These are phyloP conservation scores for Notarius quadriscutis DNA, from an alignment of 2,113 vertebrate species.

Conservation along the genomic window DNA sequence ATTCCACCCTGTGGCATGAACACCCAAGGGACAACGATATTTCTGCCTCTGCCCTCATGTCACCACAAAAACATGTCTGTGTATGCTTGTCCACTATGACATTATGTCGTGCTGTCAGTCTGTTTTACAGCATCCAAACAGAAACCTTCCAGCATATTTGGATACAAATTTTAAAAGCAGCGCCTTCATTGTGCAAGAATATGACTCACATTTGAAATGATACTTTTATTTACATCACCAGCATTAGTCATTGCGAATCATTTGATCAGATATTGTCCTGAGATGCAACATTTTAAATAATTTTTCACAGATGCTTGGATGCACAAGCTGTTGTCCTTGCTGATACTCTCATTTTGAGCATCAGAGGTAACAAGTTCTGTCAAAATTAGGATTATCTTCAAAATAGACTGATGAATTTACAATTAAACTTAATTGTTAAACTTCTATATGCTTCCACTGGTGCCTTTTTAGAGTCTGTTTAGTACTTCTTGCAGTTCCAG, in stretches of 20 bases:
- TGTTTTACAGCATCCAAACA: conserved; percentile 1
- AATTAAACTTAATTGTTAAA: background rate
- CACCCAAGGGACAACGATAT: conserved; percentile 43
- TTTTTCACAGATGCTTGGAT: conserved; percentile 17
- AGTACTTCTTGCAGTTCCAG: background rate
- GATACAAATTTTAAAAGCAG: background rate
- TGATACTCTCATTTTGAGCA: background rate
- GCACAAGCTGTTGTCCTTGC: background rate
- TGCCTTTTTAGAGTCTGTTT: background rate
- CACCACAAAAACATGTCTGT: conserved; percentile 43
- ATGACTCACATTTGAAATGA: background rate
- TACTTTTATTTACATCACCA: conserved; percentile 1
- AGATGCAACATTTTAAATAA: conserved; percentile 6
- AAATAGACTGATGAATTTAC: background rate
- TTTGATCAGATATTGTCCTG: conserved; percentile 14
- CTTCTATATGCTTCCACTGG: background rate
- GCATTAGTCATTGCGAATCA: conserved; percentile 5
- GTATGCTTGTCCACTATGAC: background rate
- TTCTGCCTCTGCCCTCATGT: conserved; percentile 46
- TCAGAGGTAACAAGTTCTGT: background rate
- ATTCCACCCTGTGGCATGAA: conserved; percentile 42
- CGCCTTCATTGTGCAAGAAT: background rate
- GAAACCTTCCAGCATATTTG: background rate
- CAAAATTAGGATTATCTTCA: background rate
- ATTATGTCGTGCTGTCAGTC: background rate